Evolutionary conservation across 2,113 vertebrate genomes (phyloP), one percentile per base, ranked within the genome.

Genomic region (Hypanus sabinus): DNA sequence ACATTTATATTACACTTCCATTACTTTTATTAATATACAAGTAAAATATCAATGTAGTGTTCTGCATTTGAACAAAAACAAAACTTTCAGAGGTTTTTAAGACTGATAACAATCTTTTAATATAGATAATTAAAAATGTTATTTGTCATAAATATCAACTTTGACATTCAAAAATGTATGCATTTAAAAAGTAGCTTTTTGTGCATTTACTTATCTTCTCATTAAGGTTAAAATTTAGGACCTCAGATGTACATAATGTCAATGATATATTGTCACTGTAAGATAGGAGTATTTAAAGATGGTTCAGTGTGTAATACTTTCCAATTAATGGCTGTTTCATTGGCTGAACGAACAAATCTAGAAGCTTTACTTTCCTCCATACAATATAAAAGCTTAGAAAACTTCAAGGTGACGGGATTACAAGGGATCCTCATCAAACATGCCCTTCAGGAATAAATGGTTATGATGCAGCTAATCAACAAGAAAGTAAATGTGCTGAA

Each of bases 381-480:
- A 97, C 97, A 97, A 96, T 95, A 96, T 96, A 97, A 96, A 96
- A 96, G 95, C 96, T 96, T 96, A 94, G 95, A 96, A 96, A 97
- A 96, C 96, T 97, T 97, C 97, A 96, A 97, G 97, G 96, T 97
- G 97, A 97, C 96, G 97, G 97, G 96, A 97, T 97, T 97, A 97
- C 97, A 97, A 97, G 97, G 96, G 97, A 96, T 97, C 96, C 97
- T 97, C 97, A 97, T 96, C 97, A 97, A 97, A 97, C 96, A 96
- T 96, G 96, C 97, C 97, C 97, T 97, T 97, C 95, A 96, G 97
- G 97, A 97, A 97, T 97, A 96, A 96, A 95, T 94, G 94, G 96
- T 96, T 97, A 97, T 96, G 96, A 96, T 96, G 96, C 97, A 97
- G 97, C 96, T 98, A 97, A 97, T 97, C 97, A 97, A 97, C 96